Conservation (phyloP, 2,113 vertebrate genomes). For the Ctenodactylus gundi region DNA sequence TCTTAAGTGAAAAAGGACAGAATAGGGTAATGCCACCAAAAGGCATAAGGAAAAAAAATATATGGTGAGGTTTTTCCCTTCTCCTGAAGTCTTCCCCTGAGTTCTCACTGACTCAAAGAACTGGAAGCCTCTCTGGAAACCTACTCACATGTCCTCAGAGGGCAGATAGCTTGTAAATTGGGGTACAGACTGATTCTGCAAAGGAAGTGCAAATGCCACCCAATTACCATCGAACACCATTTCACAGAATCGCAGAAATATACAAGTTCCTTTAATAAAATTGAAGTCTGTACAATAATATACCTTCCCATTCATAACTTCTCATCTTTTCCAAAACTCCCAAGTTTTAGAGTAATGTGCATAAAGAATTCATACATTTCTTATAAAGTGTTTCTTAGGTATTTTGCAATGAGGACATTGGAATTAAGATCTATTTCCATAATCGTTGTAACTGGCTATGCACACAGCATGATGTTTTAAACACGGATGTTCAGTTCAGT, state of each 20-base stretch:
- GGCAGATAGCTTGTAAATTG: not conserved
- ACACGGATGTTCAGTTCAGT: too few species aligned
- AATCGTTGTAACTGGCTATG: not conserved
- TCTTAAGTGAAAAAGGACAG: not conserved
- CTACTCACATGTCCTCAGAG: not conserved
- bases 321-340: not conserved
- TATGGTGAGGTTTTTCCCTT: not conserved
- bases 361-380: not conserved
- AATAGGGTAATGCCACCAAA: not conserved
- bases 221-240: not conserved
- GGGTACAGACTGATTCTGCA: not conserved
- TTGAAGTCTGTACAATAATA: not conserved
- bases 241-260: not conserved
- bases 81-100: not conserved
- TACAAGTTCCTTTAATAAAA: not conserved
- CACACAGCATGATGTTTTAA: not conserved
- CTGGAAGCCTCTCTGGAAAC: not conserved
- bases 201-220: not conserved
- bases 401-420: not conserved
- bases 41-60: not conserved
- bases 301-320: not conserved
- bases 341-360: not conserved
- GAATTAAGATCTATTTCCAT: not conserved
- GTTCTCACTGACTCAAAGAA: not conserved
- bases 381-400: not conserved